phyloP scores from a whole-genome alignment of 2,888 invertebrate species.

The Deroplatys truncata region DNA sequence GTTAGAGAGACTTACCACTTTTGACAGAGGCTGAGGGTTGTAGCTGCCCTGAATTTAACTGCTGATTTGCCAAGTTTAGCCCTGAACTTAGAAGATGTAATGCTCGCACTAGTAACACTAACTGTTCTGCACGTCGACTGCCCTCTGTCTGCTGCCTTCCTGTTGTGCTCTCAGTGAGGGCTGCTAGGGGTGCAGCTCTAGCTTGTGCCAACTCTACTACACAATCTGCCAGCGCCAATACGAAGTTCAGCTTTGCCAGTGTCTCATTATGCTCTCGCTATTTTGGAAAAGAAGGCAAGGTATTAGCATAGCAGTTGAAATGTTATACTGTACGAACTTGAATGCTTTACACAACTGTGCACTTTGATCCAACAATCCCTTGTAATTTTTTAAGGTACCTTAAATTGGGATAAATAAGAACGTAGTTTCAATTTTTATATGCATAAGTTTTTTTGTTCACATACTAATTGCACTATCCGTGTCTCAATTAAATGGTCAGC shows the following conservation, averaged over 20 bases:
- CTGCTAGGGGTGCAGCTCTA: constrained; percentile 72
- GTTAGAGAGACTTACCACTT: constrained; percentile 60
- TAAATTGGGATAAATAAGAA: too few relatives aligned
- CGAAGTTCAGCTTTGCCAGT: constrained; percentile 94
- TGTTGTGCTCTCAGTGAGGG: constrained; percentile 27
- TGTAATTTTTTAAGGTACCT: too few relatives aligned
- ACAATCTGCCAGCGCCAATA: constrained; percentile 91
- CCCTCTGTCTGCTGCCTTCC: constrained; percentile 35
- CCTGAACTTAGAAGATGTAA: constrained; percentile 95
- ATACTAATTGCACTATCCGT: too few relatives aligned
- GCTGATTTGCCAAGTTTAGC: constrained; percentile 80
- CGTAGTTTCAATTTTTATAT: too few relatives aligned
- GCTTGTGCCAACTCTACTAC: constrained; percentile 83
- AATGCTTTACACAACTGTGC: too few relatives aligned
- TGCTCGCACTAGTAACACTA: constrained; percentile 84
- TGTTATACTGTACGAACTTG: neutral
- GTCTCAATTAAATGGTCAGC: too few relatives aligned
- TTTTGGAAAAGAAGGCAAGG: constrained; percentile 36
- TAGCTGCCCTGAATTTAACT: constrained; percentile 76
- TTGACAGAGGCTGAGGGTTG: constrained; percentile 90
- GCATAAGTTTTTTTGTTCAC: too few relatives aligned
- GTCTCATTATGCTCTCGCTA: constrained; percentile 94
- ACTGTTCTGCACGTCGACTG: constrained; percentile 64
- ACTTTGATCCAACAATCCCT: too few relatives aligned
- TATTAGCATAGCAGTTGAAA: constrained; percentile 17